Conservation (phyloP, 2,888 invertebrate genomes). For the Eucriotettix oculatus region DNA sequence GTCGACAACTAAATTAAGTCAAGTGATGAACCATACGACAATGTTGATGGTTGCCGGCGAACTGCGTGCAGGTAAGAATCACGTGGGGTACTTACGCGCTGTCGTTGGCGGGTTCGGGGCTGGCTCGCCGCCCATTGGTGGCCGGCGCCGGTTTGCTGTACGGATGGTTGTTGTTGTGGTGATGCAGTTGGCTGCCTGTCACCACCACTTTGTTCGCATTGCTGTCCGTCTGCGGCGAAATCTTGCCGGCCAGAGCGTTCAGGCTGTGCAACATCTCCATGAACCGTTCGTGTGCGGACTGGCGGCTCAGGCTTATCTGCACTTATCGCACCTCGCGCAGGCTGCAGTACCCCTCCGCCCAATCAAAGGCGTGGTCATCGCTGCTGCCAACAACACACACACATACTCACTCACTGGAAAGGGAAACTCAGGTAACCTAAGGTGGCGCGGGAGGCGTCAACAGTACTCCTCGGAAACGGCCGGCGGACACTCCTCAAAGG, state of each 20-base stretch:
- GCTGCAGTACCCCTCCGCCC: no score
- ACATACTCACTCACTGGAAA: neutral
- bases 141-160: conserved; percentile 32
- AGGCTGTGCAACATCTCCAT: conserved; percentile 63
- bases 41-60: no score
- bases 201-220: conserved; percentile 11
- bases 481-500: no score
- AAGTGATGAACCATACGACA: no score
- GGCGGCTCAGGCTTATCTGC: neutral
- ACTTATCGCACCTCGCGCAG: no score
- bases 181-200: conserved; percentile 1
- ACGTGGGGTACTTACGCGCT: neutral
- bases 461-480: no score
- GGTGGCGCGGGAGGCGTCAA: no score
- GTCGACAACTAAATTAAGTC: no score
- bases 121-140: conserved; percentile 23
- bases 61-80: no score
- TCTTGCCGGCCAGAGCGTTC: conserved; percentile 78
- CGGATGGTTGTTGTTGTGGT: conserved; percentile 23
- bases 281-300: neutral
- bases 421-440: no score
- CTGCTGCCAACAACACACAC: neutral
- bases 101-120: neutral
- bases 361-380: neutral
- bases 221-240: conserved; percentile 43